Base-by-base conservation (phyloP, 2,113 vertebrate species). In the Peromyscus maniculatus region DNA sequence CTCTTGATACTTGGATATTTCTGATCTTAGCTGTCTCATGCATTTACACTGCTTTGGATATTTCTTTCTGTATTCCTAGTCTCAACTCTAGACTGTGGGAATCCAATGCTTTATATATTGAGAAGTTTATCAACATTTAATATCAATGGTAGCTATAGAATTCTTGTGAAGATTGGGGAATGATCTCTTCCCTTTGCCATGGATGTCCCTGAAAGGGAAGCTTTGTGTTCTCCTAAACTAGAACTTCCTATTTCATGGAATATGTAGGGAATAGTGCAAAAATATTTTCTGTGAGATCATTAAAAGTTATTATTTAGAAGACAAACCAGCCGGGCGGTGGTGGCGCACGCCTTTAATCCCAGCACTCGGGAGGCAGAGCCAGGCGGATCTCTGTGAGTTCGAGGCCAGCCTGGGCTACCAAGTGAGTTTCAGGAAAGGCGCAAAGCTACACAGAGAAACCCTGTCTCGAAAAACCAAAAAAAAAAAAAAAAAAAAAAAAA, bases 271-370 rank as follows among this genome's bases (percentile, higher is more conserved):
- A 88, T 66, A 12, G 26, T 59, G 26, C 16, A 92, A 91, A 55
- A 55, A 33, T 67, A 89, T 59, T 13, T 16, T 66, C 0, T 39
- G 71, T 87, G 87, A 62, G 75, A 72, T 82, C 31, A 90, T 55
- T 59, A 74, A 64, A 96, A 96, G 75, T 77, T 11, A 52, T 90
- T 49, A 90, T 67, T 93, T 92, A 77, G 79, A 79, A 97, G 95
- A 90, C n/a, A 96, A 94, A 94, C 24, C 4, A 67, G n/a, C n/a
- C n/a, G n/a, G n/a, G n/a, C n/a, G n/a, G n/a, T n/a, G n/a, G n/a
- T n/a, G n/a, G n/a, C n/a, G n/a, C n/a, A n/a, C n/a, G n/a, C n/a
- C n/a, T n/a, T n/a, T n/a, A n/a, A n/a, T n/a, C n/a, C n/a, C n/a
- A n/a, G n/a, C n/a, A n/a, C n/a, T n/a, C n/a, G n/a, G n/a, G n/a